Evolutionary conservation across 2,888 invertebrate genomes (phyloP), one percentile per base, ranked within the genome.

Genomic region (Xestoiulus laeticollis): DNA sequence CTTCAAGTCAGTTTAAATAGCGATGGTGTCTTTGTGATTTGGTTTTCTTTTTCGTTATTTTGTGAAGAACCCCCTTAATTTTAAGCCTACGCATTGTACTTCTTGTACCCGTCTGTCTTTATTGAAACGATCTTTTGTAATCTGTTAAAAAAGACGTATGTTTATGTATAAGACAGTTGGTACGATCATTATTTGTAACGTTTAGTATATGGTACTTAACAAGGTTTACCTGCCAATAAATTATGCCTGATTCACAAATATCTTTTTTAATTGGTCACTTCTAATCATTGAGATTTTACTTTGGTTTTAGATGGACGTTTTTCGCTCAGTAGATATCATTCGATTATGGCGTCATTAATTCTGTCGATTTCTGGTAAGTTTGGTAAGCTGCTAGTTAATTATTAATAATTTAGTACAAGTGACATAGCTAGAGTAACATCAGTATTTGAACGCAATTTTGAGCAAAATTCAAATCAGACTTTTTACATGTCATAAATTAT

Each of bases 161-260:
- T 85, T 85, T 85, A 43, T 85, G 43, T 85, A 44, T 85, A 85
- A 22, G 85, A 85, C 85, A 44, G 85, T 85, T 38, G 38, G 22
- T 85, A 85, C 85, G 22, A 85, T 43, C 85, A 85, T 85, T 85
- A 85, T 43, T 85, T 85, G 85, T 85, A 85, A 85, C 44, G 43
- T 85, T 85, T 85, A 85, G 85, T 85, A 78, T 78, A 26, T 85
- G 85, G 85, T 85, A 85, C 85, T 85, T 85, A 85, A 85, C 85
- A 85, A 43, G 85, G 85, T 85, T 85, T 85, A 85, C 85, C 85
- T 85, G 85, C 85, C 85, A 85, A 85, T 85, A 85, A 85, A 85
- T 85, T 85, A 85, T 85, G 78, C 78, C 78, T 78, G 85, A 85
- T 85, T 85, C 85, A 43, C 85, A 38, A 33, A 26, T 30, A 26